Evolutionary conservation across 2,888 invertebrate species (phyloP).

Genomic region (Melipona bicolor): DNA sequence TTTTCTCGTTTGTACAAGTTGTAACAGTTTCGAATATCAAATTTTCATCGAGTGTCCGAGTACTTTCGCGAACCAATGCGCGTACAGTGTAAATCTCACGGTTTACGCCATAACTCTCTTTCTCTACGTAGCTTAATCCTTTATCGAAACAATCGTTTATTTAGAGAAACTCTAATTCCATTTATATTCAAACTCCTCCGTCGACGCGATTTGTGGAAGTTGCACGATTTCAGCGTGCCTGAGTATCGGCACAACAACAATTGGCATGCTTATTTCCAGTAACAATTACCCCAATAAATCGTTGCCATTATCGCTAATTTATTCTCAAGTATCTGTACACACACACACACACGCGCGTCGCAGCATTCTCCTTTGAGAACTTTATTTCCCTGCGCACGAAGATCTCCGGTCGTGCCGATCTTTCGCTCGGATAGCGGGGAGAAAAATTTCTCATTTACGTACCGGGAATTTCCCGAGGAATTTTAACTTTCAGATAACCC

Average conservation of each 20-base stretch:
- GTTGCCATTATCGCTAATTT: constrained; percentile 45
- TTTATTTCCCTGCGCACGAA: background rate
- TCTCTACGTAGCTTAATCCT: too few relatives aligned
- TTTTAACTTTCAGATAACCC: background rate
- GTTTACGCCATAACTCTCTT: too few relatives aligned
- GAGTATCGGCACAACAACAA: constrained; percentile 17
- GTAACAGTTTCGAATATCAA: too few relatives aligned
- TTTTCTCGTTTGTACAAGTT: too few relatives aligned
- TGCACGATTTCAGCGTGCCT: constrained; percentile 15
- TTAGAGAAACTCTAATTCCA: background rate
- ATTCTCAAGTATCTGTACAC: constrained; percentile 1
- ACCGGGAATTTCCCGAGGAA: background rate
- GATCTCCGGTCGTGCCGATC: background rate
- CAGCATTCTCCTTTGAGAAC: too few relatives aligned
- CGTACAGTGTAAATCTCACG: too few relatives aligned
- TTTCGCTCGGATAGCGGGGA: background rate
- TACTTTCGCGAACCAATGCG: too few relatives aligned
- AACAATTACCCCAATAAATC: constrained; percentile 56
- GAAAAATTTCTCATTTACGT: background rate
- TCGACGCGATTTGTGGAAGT: constrained; percentile 34
- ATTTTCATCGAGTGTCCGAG: too few relatives aligned
- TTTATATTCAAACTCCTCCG: background rate
- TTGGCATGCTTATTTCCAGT: constrained; percentile 43
- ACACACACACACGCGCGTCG: too few relatives aligned
- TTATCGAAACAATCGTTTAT: background rate